These are phyloP conservation scores for Ibidorhyncha struthersii DNA, from an alignment of 2,113 vertebrate species.

Conservation along the genomic window DNA sequence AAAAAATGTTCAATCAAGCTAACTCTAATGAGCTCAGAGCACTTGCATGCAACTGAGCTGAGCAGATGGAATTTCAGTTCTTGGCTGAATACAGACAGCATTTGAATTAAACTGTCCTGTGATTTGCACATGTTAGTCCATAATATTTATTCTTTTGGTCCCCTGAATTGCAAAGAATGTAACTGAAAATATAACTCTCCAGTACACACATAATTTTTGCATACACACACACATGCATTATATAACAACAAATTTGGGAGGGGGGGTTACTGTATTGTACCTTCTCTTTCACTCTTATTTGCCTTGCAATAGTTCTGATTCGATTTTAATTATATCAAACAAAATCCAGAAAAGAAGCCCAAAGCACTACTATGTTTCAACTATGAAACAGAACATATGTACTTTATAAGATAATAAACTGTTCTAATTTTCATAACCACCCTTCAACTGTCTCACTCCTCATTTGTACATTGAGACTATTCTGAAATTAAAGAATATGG, in stretches of 20 bases:
- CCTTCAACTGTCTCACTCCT: neutral
- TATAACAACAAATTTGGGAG: neutral
- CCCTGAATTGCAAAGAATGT: neutral
- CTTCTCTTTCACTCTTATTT: neutral
- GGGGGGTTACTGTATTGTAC: neutral
- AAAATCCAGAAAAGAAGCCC: neutral
- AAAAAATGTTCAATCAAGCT: neutral
- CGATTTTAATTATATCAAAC: neutral
- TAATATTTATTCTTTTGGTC: neutral
- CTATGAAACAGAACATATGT: neutral
- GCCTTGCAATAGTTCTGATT: neutral
- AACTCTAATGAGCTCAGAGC: neutral
- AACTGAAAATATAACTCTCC: neutral
- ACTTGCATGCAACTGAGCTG: neutral
- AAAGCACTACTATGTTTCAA: neutral
- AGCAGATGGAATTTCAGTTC: neutral
- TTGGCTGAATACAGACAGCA: neutral
- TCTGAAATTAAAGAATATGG: neutral
- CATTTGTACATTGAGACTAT: neutral
- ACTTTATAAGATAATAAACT: neutral
- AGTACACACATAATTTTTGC: neutral
- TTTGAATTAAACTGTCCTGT: neutral
- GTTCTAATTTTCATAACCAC: neutral
- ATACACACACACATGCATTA: fast-evolving
- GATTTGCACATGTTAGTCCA: neutral